phyloP scores from a whole-genome alignment of 2,113 vertebrate species.

The Struthidea cinerea region DNA sequence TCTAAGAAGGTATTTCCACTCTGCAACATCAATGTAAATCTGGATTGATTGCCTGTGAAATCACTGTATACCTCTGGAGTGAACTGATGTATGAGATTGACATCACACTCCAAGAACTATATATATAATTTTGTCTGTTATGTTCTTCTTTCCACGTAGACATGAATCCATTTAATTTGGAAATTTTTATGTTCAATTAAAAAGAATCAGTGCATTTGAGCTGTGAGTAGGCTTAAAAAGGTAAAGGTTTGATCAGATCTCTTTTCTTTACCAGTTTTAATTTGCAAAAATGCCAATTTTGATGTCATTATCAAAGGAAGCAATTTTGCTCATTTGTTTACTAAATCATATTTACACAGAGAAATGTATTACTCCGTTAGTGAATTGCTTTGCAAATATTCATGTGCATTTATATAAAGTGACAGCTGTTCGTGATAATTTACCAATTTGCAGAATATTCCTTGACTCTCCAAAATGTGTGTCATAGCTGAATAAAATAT shows the following conservation, averaged over 20 bases:
- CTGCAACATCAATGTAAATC: not conserved
- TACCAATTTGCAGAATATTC: not conserved
- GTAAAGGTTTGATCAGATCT: not conserved
- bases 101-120: not conserved
- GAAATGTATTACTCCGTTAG: not conserved
- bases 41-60: not conserved
- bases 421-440: not conserved
- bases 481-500: not conserved
- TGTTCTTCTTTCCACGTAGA: not conserved
- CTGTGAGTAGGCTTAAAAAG: not conserved
- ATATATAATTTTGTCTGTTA: not conserved
- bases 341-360: not conserved
- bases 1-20: not conserved
- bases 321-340: not conserved
- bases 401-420: not conserved
- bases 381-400: not conserved
- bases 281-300: not conserved
- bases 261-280: not conserved
- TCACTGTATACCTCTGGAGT: not conserved
- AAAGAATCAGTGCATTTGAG: not conserved
- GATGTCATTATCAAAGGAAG: not conserved
- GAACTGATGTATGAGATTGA: not conserved
- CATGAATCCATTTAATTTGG: not conserved
- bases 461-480: not conserved
- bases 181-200: not conserved